phyloP scores from a whole-genome alignment of 2,797 vertebrate genomes.

The Neosilurus mollespiculum region DNA sequence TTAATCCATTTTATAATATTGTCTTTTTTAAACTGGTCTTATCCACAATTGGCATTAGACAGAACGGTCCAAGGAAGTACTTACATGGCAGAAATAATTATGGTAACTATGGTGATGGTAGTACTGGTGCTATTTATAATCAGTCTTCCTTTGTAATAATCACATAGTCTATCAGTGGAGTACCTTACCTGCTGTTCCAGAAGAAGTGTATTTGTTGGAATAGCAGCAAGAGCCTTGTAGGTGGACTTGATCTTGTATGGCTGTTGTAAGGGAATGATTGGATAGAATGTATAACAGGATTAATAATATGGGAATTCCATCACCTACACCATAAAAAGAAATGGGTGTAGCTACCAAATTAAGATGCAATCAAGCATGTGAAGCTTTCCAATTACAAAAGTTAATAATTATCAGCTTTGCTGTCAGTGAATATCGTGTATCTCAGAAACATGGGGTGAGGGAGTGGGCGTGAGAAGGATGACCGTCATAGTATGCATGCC shows the following conservation, averaged over 20 bases:
- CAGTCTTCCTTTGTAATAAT: constrained; percentile 1
- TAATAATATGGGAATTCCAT: not conserved
- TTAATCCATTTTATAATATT: too few relatives aligned
- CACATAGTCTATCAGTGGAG: constrained; percentile 40
- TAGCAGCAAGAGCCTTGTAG: constrained; percentile 95
- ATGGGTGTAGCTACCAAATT: not conserved
- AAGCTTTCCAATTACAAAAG: constrained; percentile 10
- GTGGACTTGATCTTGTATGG: constrained; percentile 89
- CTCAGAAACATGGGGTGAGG: not conserved
- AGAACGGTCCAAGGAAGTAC: not conserved
- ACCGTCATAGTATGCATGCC: not conserved
- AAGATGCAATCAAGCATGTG: not conserved
- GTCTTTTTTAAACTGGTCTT: too few relatives aligned
- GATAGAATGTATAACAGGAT: constrained; percentile 19
- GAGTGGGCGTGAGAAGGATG: not conserved
- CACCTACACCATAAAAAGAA: not conserved
- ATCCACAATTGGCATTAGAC: not conserved
- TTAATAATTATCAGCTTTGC: constrained; percentile 5
- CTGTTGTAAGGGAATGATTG: constrained; percentile 65
- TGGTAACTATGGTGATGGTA: not conserved
- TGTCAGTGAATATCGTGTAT: constrained; percentile 16
- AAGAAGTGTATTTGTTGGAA: constrained; percentile 94
- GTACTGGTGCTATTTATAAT: not conserved
- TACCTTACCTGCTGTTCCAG: constrained; percentile 95
- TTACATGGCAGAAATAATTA: not conserved